phyloP scores from a whole-genome alignment of 2,113 vertebrate species.

The Todiramphus chloris region DNA sequence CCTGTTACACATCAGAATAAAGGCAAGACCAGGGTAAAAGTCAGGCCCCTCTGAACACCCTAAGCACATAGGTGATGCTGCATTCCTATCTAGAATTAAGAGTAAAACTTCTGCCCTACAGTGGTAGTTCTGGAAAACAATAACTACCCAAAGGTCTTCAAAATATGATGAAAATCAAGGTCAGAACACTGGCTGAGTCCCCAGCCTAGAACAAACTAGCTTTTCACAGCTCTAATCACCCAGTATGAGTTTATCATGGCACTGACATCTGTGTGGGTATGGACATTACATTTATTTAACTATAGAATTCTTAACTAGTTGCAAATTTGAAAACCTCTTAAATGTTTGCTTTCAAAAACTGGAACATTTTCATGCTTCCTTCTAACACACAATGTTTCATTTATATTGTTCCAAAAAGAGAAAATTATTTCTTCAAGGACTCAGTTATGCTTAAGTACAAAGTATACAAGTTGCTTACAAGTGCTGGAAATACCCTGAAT shows the following conservation, averaged over 20 bases:
- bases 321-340: background rate
- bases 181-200: background rate
- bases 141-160: background rate
- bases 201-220: background rate
- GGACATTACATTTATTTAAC: background rate
- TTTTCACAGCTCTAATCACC: background rate
- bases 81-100: background rate
- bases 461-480: background rate
- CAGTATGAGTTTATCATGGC: background rate
- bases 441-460: background rate
- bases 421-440: background rate
- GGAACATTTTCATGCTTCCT: background rate
- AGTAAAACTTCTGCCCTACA: background rate
- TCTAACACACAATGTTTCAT: background rate
- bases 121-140: background rate
- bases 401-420: background rate
- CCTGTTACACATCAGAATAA: background rate
- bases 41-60: background rate
- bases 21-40: background rate
- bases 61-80: background rate
- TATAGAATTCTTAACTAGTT: background rate
- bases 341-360: background rate
- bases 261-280: background rate
- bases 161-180: background rate
- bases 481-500: background rate